Percentiles rank a stretch among this genome's conserved stretches.
Evolutionary conservation across 2,888 invertebrate species (phyloP).

Genomic region (Nomada ferruginata): DNA sequence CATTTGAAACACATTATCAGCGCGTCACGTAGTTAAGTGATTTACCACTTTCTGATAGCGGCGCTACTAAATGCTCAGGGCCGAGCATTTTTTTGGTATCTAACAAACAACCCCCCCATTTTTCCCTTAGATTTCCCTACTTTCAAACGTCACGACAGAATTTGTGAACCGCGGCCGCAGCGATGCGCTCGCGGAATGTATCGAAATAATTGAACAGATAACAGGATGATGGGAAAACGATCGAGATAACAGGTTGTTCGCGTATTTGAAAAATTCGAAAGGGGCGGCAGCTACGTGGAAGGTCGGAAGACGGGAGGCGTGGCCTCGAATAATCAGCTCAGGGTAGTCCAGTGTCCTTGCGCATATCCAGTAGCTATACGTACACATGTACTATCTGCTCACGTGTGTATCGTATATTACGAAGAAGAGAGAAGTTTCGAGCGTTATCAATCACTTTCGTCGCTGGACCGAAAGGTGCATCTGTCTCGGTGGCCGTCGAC

Average conservation of each 20-base stretch:
- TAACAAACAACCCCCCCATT: slow-evolving; percentile 12
- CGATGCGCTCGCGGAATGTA: not conserved
- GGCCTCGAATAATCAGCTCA: slow-evolving; percentile 61
- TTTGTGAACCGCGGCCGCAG: too few species aligned
- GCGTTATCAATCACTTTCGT: slow-evolving; percentile 65
- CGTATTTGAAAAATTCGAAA: slow-evolving; percentile 42
- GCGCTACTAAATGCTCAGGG: slow-evolving; percentile 44
- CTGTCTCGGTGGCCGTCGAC: slow-evolving; percentile 44
- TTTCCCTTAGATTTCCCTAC: not conserved
- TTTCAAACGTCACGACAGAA: not conserved
- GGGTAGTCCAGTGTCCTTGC: slow-evolving; percentile 62
- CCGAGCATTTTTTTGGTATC: slow-evolving; percentile 30
- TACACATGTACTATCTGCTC: slow-evolving; percentile 52
- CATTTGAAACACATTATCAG: not conserved
- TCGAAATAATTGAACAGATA: not conserved
- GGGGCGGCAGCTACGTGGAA: slow-evolving; percentile 42
- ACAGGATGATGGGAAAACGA: not conserved
- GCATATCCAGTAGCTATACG: slow-evolving; percentile 62
- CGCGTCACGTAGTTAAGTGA: slow-evolving; percentile 31
- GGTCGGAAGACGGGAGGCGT: slow-evolving; percentile 60
- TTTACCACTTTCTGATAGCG: slow-evolving; percentile 23
- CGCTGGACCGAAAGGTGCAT: slow-evolving; percentile 60
- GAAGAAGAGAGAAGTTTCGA: slow-evolving; percentile 56
- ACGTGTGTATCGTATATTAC: slow-evolving; percentile 55
- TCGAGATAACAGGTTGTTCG: not conserved